A percentile compares a stretch with the other conserved stretches of the same genome.
Evolutionary conservation across 2,113 vertebrate genomes (phyloP).

Genomic region (Bujurquina vittata): DNA sequence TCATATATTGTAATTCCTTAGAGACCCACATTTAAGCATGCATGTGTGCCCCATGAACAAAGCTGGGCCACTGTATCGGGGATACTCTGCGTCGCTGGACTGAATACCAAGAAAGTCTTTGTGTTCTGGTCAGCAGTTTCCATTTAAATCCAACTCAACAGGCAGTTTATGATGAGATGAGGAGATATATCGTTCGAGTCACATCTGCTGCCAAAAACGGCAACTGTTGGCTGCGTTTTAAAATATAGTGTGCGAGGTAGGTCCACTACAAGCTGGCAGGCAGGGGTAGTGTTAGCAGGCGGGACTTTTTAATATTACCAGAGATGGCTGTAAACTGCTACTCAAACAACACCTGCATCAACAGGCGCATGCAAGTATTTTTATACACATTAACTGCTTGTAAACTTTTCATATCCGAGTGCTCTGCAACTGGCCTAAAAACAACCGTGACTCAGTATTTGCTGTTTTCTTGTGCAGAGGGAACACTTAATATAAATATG

Average conservation of each 20-base stretch:
- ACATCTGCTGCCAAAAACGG: slow-evolving; percentile 11
- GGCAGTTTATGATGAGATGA: neutral
- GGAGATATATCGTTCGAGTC: slow-evolving; percentile 6
- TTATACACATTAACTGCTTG: neutral
- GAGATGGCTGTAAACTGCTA: slow-evolving; percentile 29
- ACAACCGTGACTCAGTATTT: neutral
- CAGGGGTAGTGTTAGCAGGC: neutral
- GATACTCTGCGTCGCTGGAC: slow-evolving; percentile 1
- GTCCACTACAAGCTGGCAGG: neutral
- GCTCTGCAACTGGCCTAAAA: neutral
- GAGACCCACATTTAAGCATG: slow-evolving; percentile 43
- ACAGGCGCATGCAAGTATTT: neutral
- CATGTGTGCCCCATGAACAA: slow-evolving; percentile 49
- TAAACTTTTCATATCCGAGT: neutral
- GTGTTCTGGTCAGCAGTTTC: slow-evolving; percentile 49
- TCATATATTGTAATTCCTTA: slow-evolving; percentile 51
- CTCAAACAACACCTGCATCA: slow-evolving; percentile 32
- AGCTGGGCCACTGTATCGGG: slow-evolving; percentile 34
- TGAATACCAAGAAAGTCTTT: slow-evolving; percentile 23
- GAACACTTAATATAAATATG: neutral
- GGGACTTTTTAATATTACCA: slow-evolving; percentile 24
- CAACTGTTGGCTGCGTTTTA: neutral
- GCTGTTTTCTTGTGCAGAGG: neutral
- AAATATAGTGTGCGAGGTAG: neutral
- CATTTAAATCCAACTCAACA: slow-evolving; percentile 1